Conservation (phyloP, 2,888 invertebrate genomes). For the Eucera pruinosa region DNA sequence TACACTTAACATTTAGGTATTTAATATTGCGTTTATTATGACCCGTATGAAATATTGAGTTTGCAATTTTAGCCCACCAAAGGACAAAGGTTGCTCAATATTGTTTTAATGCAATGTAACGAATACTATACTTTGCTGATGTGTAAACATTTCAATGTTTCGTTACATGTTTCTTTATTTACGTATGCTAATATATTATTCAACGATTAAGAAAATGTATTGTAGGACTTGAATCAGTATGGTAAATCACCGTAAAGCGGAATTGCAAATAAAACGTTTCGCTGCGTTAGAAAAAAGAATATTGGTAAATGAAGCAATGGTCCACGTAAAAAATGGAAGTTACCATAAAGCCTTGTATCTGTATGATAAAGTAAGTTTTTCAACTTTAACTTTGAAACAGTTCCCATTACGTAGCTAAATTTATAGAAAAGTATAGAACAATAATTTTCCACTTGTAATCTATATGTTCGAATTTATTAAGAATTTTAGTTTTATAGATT, state of each 20-base stretch:
- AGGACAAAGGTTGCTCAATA: too few relatives aligned
- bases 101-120: background rate
- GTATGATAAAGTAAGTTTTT: constrained; percentile 88
- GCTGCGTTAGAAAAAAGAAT: constrained; percentile 86
- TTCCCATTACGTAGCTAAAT: too few relatives aligned
- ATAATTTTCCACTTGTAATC: too few relatives aligned
- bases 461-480: too few relatives aligned
- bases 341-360: constrained; percentile 89
- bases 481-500: too few relatives aligned
- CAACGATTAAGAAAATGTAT: constrained; percentile 18
- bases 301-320: constrained; percentile 91
- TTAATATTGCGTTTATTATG: too few relatives aligned
- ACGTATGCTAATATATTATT: too few relatives aligned
- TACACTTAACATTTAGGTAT: too few relatives aligned
- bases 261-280: constrained; percentile 52
- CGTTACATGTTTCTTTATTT: background rate
- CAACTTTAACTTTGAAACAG: background rate
- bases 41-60: too few relatives aligned
- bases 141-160: background rate
- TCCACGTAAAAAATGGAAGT: constrained; percentile 91
- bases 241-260: constrained; percentile 47
- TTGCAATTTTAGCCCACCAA: too few relatives aligned
- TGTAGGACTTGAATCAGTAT: constrained; percentile 48
- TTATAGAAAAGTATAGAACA: too few relatives aligned
- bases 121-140: background rate